Evolutionary conservation across 2,888 invertebrate species (phyloP).

Genomic region (Drosophila anomalata): DNA sequence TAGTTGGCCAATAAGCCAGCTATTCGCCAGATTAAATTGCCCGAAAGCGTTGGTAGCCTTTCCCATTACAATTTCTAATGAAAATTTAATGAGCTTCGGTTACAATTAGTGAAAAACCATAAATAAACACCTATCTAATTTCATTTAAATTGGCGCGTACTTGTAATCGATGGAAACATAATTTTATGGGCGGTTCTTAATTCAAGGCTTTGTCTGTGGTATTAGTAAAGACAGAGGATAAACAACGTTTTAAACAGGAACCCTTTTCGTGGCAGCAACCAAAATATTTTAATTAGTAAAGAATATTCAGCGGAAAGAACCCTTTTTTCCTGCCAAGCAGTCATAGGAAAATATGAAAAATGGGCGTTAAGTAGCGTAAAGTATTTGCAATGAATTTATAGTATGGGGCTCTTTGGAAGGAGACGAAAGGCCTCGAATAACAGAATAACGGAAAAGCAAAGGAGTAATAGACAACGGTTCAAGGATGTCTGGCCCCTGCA

Average conservation of each 20-base stretch:
- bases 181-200: conserved; percentile 5
- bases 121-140: neutral
- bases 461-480: conserved; percentile 38
- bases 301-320: conserved; percentile 52
- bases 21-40: conserved; percentile 31
- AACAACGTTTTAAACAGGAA: neutral
- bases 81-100: conserved; percentile 3
- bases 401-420: neutral
- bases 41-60: conserved; percentile 7
- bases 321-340: conserved; percentile 44
- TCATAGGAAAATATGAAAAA: conserved; percentile 34
- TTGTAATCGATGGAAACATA: neutral
- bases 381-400: conserved; percentile 53
- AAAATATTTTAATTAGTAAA: conserved; percentile 67
- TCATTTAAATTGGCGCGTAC: neutral
- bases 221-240: neutral
- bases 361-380: conserved; percentile 49
- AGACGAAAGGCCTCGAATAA: neutral
- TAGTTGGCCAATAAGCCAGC: conserved; percentile 47
- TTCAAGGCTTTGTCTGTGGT: neutral
- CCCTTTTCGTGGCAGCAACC: conserved; percentile 1
- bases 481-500: conserved; percentile 41
- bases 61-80: conserved; percentile 11
- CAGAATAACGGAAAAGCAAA: conserved; percentile 7
- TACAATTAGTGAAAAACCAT: neutral